Evolutionary conservation across 30 jellyfish, hydroid and myxozoan species (phyloP), one percentile per base, ranked within the genome.

Genomic region (Nemopilema nomurai): DNA sequence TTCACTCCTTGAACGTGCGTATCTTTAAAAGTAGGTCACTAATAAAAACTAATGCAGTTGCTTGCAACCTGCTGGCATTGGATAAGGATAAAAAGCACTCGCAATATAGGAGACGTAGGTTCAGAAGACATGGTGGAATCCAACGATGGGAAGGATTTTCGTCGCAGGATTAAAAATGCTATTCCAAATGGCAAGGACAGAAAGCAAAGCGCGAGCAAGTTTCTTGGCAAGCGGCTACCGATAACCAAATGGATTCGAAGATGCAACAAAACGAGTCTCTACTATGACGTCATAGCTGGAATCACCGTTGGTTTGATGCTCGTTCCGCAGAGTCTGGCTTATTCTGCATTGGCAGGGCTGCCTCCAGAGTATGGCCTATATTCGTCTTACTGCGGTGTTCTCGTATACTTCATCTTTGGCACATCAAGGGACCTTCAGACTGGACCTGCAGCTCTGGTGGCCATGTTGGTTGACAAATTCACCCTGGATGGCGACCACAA

Each of bases 371-470:
- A 79, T 71, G 96, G 96, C 66, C 88, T 88, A 8, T 88, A 88
- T 49, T 76, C 96, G 1, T 88, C 96, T 0, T 79, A 79, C 49
- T 68, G 76, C 25, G 90, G 96, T 20, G 91, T 81, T 29, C 72
- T 88, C 32, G 20, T 81, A 17, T 79, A 81, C 63, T 70, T 66
- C 79, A 49, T 89, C 9, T 79, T 89, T 76, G 92, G 97, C 62
- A 72, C 97, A 1, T 80, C 94, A 25, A 80, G 72, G 63, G 97
- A 89, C 62, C 69, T 80, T 0, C 89, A 87, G 33, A 77, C 82
- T 1, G 97, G 97, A 16, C 97, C 97, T 4, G 90, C 87, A 4
- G 90, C 92, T 49, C 81, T 89, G 66, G 91, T 89, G n/a, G 80
- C 92, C 24, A 77, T 83, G 82, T 62, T 89, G 19, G 94, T 80